A percentile compares a stretch with the other conserved stretches of the same genome.
These are phyloP conservation scores for Microcebus ravelobensis DNA, from an alignment of 2,113 vertebrate species.

Conservation along the genomic window DNA sequence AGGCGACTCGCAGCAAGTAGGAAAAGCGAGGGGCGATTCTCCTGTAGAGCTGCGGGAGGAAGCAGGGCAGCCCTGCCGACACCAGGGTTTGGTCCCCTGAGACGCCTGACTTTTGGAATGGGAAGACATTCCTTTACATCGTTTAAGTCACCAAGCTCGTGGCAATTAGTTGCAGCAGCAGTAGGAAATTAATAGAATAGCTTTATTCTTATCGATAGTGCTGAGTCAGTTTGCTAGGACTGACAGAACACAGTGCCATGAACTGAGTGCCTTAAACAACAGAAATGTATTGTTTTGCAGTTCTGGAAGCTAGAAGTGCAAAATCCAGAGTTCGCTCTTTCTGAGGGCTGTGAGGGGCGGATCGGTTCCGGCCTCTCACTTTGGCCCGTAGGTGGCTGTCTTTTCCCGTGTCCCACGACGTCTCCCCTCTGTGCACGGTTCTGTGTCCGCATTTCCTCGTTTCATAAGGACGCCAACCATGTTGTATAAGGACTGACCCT, in stretches of 20 bases:
- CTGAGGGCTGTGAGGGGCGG: neutral
- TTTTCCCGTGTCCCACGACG: neutral
- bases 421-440: neutral
- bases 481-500: neutral
- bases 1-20: neutral
- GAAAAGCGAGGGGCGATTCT: neutral
- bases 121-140: too few relatives aligned
- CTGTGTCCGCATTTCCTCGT: neutral
- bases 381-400: neutral
- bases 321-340: neutral
- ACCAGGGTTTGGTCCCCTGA: neutral
- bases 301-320: neutral
- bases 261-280: neutral
- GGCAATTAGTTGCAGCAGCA: neutral
- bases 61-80: neutral
- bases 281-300: neutral
- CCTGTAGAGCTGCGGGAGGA: neutral
- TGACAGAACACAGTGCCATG: too few relatives aligned
- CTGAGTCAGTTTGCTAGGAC: neutral
- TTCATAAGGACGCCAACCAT: neutral
- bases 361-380: neutral
- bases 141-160: neutral
- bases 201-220: neutral
- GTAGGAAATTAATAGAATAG: neutral
- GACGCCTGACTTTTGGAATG: neutral